phyloP scores from a whole-genome alignment of 2,797 vertebrate genomes.

The Malurus splendens region DNA sequence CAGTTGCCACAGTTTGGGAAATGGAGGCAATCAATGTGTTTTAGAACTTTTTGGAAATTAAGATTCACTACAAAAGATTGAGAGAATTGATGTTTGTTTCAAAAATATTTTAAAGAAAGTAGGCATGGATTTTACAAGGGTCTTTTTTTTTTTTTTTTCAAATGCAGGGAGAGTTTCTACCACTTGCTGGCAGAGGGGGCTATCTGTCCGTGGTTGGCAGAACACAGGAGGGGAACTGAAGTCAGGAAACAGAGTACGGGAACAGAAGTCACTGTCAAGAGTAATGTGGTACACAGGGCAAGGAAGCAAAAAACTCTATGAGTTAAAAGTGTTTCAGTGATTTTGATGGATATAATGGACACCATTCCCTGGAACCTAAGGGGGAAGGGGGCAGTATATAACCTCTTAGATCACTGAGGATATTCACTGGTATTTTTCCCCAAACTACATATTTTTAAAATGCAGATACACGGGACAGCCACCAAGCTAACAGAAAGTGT shows the following conservation, averaged over 20 bases:
- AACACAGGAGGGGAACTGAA: background rate
- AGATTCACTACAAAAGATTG: background rate
- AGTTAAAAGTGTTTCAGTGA: background rate
- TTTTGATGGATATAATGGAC: background rate
- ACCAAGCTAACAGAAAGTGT: background rate
- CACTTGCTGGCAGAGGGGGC: slow-evolving; percentile 55
- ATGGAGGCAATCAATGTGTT: background rate
- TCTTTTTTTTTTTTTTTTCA: background rate
- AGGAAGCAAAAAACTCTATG: background rate
- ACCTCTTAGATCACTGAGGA: background rate
- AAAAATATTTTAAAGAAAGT: background rate
- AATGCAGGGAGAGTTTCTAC: background rate
- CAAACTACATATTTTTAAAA: background rate
- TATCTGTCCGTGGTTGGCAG: background rate
- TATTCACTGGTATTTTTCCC: background rate
- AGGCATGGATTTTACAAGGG: background rate
- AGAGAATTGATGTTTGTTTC: background rate
- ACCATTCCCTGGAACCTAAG: background rate
- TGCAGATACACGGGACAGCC: background rate
- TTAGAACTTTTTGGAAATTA: background rate
- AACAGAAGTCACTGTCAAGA: background rate
- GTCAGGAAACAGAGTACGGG: background rate
- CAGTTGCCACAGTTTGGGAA: background rate
- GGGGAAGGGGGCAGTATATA: fast-evolving
- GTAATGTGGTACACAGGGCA: background rate